Evolutionary conservation across 1,140 invertebrate genomes (phyloP).

Genomic region (Sinonovacula constricta): DNA sequence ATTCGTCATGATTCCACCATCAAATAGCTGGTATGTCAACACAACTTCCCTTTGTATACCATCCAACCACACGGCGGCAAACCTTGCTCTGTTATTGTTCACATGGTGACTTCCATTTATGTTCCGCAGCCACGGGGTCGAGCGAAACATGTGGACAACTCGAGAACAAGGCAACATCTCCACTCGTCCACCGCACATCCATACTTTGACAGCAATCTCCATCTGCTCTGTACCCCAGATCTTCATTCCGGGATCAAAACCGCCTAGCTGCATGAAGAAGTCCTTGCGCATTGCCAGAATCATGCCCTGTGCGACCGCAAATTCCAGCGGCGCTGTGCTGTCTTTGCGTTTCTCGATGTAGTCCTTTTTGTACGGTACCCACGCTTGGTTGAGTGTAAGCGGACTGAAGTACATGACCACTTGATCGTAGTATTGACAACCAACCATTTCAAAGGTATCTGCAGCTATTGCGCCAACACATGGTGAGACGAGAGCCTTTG

Average conservation of each 20-base stretch:
- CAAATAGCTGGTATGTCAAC: constrained; percentile 6
- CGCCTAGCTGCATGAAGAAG: no score
- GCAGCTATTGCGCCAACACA: constrained; percentile 13
- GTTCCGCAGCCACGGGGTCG: neutral
- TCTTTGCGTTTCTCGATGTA: constrained; percentile 2
- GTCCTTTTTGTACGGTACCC: neutral
- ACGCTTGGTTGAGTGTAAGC: constrained; percentile 29
- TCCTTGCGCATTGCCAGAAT: constrained; percentile 42
- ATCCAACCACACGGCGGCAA: constrained; percentile 34
- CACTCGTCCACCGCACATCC: no score
- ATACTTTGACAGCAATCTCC: constrained; percentile 38
- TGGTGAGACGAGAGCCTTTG: constrained; percentile 24
- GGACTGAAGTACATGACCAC: constrained; percentile 24
- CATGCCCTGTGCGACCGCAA: constrained; percentile 26
- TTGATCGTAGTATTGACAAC: neutral
- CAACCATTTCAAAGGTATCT: constrained; percentile 20
- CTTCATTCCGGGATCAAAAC: no score
- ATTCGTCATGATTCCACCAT: constrained; percentile 2
- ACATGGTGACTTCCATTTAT: neutral
- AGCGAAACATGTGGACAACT: constrained; percentile 38
- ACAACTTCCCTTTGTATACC: constrained; percentile 11
- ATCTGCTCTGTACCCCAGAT: constrained; percentile 41
- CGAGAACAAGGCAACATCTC: constrained; percentile 41
- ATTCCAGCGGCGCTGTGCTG: constrained; percentile 23
- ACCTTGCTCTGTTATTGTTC: constrained; percentile 13